Evolutionary conservation across 2,888 invertebrate genomes (phyloP), one percentile per base, ranked within the genome.

Genomic region (Pelosia muscerda): DNA sequence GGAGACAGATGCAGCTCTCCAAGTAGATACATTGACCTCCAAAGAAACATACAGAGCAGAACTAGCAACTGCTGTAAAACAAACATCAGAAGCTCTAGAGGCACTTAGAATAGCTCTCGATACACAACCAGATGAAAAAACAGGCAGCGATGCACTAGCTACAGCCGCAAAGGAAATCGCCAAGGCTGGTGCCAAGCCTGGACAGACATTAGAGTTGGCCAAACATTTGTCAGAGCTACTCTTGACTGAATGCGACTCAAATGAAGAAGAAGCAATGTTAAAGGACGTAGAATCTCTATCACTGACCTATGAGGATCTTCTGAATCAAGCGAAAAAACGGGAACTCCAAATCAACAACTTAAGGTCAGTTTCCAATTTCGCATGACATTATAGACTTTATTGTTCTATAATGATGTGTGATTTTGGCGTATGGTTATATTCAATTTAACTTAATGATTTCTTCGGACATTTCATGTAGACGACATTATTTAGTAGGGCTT

Each of bases 21-120:
- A 98, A 94, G 98, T 98, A 1, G 96, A 98, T 84, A 98, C 98
- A 0, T 89, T 98, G 55, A 97, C 97, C 56, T 97, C 97, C 6
- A 97, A 97, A 87, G 98, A 98, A 84, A 98, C 98, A 0, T 98
- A 98, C 85, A 92, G 96, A 66, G 96, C 96, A 79, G 98, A 98
- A 88, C 90, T 98, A 53, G 95, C 96, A 55, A 96, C 96, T 5
- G 98, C 98, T 0, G 95, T 98, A 6, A 92, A 92, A 57, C 98
- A 98, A 84, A 97, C 97, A 75, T 95, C 95, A 61, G 95, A 94
- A 10, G 96, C 97, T 72, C 91, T 98, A 5, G 96, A 96, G 65
- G 95, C 96, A 11, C 91, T 98, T 26, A 96, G 97, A 86, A 94
- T 90, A n/a, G 95, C 96, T 0, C 77, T 95, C 2, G 68, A 88